phyloP scores from a whole-genome alignment of 2,888 invertebrate genomes.

The Amphiduros pacificus region DNA sequence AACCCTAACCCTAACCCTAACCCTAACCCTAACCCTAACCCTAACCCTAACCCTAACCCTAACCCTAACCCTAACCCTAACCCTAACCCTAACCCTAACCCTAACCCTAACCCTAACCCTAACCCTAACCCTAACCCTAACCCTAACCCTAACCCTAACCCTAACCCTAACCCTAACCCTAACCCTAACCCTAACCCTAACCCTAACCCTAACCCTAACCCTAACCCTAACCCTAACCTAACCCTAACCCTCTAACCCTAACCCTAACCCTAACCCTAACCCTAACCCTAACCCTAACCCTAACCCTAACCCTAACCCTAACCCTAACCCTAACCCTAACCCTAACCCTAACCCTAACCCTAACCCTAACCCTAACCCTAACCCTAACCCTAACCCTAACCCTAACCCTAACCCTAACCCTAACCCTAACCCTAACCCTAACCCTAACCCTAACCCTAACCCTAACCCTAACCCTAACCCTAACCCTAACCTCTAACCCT shows the following conservation, averaged over 20 bases:
- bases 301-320: conserved; percentile 25
- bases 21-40: conserved; percentile 13
- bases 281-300: conserved; percentile 23
- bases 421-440: conserved; percentile 25
- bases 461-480: conserved; percentile 23
- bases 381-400: conserved; percentile 22
- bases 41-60: conserved; percentile 19
- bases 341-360: conserved; percentile 24
- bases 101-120: not conserved
- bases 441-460: conserved; percentile 29
- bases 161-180: conserved; percentile 14
- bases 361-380: conserved; percentile 26
- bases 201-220: conserved; percentile 14
- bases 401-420: conserved; percentile 27
- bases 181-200: conserved; percentile 14
- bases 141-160: conserved; percentile 14
- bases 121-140: conserved; percentile 1
- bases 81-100: conserved; percentile 16
- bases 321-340: conserved; percentile 22
- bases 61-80: conserved; percentile 23
- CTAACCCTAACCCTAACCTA: conserved; percentile 12
- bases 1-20: conserved; percentile 17
- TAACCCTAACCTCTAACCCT: conserved; percentile 27
- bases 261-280: conserved; percentile 20
- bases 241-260: conserved; percentile 25